phyloP scores from a whole-genome alignment of 2,797 vertebrate species.

The Esox masquinongy region DNA sequence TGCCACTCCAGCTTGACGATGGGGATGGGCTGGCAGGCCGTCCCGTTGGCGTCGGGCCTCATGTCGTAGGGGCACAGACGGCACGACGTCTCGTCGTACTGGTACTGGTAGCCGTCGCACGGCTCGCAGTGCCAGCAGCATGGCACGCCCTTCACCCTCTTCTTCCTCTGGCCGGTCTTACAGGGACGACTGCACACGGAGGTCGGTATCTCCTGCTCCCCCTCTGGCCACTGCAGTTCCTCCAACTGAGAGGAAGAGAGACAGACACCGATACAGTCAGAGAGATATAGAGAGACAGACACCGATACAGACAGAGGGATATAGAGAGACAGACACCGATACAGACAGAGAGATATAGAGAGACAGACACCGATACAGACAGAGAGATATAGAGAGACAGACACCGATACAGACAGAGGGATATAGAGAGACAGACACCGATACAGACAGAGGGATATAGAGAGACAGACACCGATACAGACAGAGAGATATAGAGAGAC shows the following conservation, averaged over 20 bases:
- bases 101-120: conserved; percentile 95
- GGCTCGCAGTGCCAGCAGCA: conserved; percentile 99
- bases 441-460: too few relatives aligned
- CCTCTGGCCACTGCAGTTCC: conserved; percentile 94
- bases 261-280: conserved; percentile 25
- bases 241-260: conserved; percentile 81
- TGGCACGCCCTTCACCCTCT: conserved; percentile 93
- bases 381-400: conserved; percentile 31
- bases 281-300: conserved; percentile 21
- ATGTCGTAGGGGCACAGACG: conserved; percentile 90
- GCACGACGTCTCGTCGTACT: conserved; percentile 92
- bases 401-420: too few relatives aligned
- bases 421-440: conserved; percentile 32
- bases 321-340: conserved; percentile 1
- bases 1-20: conserved; percentile 99
- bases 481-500: conserved; percentile 17
- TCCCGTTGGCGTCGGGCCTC: conserved; percentile 91
- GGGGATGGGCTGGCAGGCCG: conserved; percentile 92
- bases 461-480: conserved; percentile 20
- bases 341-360: conserved; percentile 32
- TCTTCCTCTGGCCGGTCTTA: conserved; percentile 93
- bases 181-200: conserved; percentile 95
- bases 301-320: conserved; percentile 31
- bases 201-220: conserved; percentile 82
- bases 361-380: conserved; percentile 27